Base-by-base conservation (phyloP, 2,888 invertebrate genomes). In the Autographa pulchrina region DNA sequence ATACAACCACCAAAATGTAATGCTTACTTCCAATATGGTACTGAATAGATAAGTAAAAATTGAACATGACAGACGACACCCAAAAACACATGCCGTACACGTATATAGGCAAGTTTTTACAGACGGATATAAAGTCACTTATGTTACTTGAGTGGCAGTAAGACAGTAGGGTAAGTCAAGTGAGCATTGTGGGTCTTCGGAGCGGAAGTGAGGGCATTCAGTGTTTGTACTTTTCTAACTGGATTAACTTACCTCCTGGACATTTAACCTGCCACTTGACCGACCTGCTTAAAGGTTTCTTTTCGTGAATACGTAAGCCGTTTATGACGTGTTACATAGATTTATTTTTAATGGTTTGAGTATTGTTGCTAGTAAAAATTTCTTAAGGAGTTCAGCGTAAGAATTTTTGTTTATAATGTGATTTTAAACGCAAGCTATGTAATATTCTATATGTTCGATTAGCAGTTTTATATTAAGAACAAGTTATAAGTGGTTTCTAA, bases 161-260 rank as follows among this genome's bases (percentile, higher is more conserved):
- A 94, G 94, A 94, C 94, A 94, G 91, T 94, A 89, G 94, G 93
- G 94, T 93, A 93, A 92, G 91, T 90, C 81, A 88, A 88, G 89
- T 89, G 90, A 91, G 84, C 88, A 86, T 92, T 95, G 94, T 92
- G 90, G 93, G 96, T 93, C 95, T 96, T 96, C 95, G 76, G 86
- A 84, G 77, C 92, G 94, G 94, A 94, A 94, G 94, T 93, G 91
- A 90, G 93, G 92, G 91, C 92, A 92, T 88, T 91, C 92, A 89
- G 87, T 94, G 94, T 95, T 96, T 95, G 94, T 96, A 94, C 91
- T 92, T 95, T 88, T 96, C 94, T 94, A 95, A 96, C 92, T 89
- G 94, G 96, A 94, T 96, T 95, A 95, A 84, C 88, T 90, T 85
- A 75, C 84, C 89, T 86, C 85, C 77, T 85, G 89, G 91, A 91